Evolutionary conservation across 2,888 invertebrate genomes (phyloP), one percentile per base, ranked within the genome.

Genomic region (Ephialtes manifestator): DNA sequence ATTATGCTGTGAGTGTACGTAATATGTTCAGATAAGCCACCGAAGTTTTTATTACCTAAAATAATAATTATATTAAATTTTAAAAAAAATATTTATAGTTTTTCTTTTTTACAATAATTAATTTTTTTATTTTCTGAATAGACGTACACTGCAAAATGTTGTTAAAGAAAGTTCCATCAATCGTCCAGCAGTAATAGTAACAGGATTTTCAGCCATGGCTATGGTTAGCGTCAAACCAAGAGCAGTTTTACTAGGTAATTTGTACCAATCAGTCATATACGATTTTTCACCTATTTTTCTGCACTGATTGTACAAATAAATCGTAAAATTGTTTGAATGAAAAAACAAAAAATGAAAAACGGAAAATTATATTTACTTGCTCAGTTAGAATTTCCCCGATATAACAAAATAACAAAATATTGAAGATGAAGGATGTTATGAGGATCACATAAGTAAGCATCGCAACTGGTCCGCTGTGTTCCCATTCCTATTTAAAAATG

Each of bases 141-240:
- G 46, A 82, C 88, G 89, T 83, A 92, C 92, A n/a, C 89, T 87
- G 48, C 86, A 88, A 78, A 92, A 92, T 70, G 88, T 90, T 63
- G 77, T 80, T 31, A 92, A 82, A 3, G 91, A 91, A 0, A 92
- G 81, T 48, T 85, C 87, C 8, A 90, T 87, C 75, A 92, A 65
- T 77, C 89, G 91, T 4, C 90, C 91, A 2, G 90, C 92, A 2
- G 90, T 90, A 0, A 92, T 81, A 0, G 79, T 83, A 4, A 88
- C 85, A 7, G 91, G 90, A 4, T 84, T 87, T 35, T 84, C 83
- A 5, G 91, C 76, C 58, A 89, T 86, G 2, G 88, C 82, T 4
- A 92, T 89, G n/a, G 89, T 84, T 4, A 90, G 80, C 18, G 81
- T 87, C 24, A 92, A 67, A 11, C 87, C 83, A 1, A 79, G 79